Evolutionary conservation across 2,888 invertebrate species (phyloP), one percentile per base, ranked within the genome.

Genomic region (Crematogaster levior): DNA sequence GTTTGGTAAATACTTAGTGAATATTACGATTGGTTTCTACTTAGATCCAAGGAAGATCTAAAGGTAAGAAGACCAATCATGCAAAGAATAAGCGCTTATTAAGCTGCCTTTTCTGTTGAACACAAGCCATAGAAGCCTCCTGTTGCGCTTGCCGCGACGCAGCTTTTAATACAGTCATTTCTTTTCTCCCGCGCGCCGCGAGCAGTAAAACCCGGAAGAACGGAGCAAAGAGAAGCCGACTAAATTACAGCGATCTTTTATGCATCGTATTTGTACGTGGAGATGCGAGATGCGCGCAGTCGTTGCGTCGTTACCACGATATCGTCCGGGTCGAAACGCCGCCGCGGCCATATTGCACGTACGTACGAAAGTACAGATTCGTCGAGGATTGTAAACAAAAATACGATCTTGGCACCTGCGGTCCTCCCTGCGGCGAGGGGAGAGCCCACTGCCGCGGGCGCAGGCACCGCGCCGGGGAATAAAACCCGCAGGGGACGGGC

Each of bases 321-420:
- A 84, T 80, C 77, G 73, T 48, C 21, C 68, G 73, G 72, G 79
- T 58, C 66, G 66, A 30, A 83, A 80, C 68, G 56, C 73, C 58
- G 80, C 82, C 82, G 40, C 2, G 40, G 60, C 75, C 72, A 80
- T 89, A 86, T 88, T 82, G 86, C 72, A 46, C 70, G 81, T 86
- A 65, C 85, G 86, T 89, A 88, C 85, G 27, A 77, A n/a, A 80
- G 81, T 85, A 86, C 85, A 88, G 89, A 89, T 86, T 89, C 84
- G 65, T 66, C 80, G 79, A 60, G 66, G 89, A 89, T 84, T 89
- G 88, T 89, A 89, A 89, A 89, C 85, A 88, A 89, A 89, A 88
- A 89, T 89, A 89, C 85, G 89, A 89, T 82, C 89, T 72, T 84
- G 82, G 85, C 89, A 84, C 83, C 86, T 86, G 86, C 56, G 84